Evolutionary conservation across 2,888 invertebrate species (phyloP).

Genomic region (Neuroscelio doddi): DNA sequence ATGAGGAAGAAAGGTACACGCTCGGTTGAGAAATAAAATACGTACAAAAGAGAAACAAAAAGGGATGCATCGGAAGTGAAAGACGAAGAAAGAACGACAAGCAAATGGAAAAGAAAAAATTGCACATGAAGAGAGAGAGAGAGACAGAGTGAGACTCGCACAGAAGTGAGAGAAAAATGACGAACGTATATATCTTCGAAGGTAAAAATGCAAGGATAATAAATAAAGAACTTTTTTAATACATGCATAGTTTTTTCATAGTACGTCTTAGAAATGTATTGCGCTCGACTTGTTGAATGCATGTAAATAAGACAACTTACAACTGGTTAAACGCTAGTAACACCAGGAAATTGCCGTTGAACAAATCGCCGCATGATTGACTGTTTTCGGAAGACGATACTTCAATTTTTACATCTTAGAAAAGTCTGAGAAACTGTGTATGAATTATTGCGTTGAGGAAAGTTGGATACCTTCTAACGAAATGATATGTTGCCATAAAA

Average conservation of each 20-base stretch:
- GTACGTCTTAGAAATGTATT: constrained; percentile 27
- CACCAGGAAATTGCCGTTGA: constrained; percentile 63
- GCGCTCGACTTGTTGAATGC: constrained; percentile 51
- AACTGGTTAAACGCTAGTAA: constrained; percentile 61
- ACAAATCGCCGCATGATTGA: constrained; percentile 29
- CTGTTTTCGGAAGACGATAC: constrained; percentile 1
- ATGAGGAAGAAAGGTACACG: constrained; percentile 58
- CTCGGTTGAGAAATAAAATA: constrained; percentile 47
- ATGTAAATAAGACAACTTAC: constrained; percentile 68
- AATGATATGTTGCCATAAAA: too few species aligned
- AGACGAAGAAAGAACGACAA: constrained; percentile 22
- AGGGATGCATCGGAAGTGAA: constrained; percentile 23
- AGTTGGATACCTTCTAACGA: too few species aligned
- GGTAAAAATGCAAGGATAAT: constrained; percentile 46
- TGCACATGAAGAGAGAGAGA: too few species aligned
- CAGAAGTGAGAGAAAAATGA: constrained; percentile 19
- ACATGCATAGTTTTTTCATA: constrained; percentile 26
- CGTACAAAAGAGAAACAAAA: constrained; percentile 37
- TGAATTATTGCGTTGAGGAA: constrained; percentile 17
- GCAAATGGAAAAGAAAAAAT: too few species aligned
- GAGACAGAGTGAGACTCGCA: constrained; percentile 23
- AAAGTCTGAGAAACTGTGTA: not conserved
- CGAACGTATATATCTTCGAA: constrained; percentile 40
- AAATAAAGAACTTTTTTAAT: constrained; percentile 47
- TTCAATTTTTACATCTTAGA: too few species aligned